phyloP scores from a whole-genome alignment of 1,140 invertebrate species.

The Tetragnatha versicolor region DNA sequence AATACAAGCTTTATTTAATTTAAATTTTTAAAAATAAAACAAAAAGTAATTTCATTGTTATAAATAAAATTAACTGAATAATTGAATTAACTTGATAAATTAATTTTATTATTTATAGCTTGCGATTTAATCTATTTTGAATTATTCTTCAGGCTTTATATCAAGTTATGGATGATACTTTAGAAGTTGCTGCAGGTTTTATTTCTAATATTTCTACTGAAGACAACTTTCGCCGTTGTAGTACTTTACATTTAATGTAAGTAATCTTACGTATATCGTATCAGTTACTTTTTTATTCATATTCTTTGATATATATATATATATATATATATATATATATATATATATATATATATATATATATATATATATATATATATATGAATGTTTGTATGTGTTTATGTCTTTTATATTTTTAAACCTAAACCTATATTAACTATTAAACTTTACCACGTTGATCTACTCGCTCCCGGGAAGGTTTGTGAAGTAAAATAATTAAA shows the following conservation, averaged over 20 bases:
- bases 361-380: too few relatives aligned
- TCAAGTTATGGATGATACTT: conserved; percentile 72
- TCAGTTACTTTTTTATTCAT: too few relatives aligned
- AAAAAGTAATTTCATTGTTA: neutral
- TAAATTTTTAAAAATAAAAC: neutral
- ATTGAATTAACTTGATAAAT: neutral
- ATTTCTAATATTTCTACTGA: conserved; percentile 40
- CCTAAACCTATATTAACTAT: too few relatives aligned
- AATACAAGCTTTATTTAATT: neutral
- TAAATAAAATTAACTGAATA: neutral
- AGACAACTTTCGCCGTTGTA: conserved; percentile 26
- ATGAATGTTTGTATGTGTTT: too few relatives aligned
- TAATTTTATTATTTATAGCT: neutral
- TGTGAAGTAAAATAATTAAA: too few relatives aligned
- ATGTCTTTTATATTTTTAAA: too few relatives aligned
- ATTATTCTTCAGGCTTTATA: conserved; percentile 69
- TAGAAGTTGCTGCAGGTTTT: conserved; percentile 63
- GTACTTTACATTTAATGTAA: conserved; percentile 33
- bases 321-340: too few relatives aligned
- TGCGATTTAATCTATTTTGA: neutral
- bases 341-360: too few relatives aligned
- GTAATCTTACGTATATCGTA: too few relatives aligned
- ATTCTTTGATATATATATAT: too few relatives aligned
- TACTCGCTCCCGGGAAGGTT: too few relatives aligned
- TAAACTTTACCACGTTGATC: too few relatives aligned